Percentiles rank a stretch among this genome's conserved stretches.
phyloP scores from a whole-genome alignment of 2,888 invertebrate genomes.

The Osmoderma eremita region DNA sequence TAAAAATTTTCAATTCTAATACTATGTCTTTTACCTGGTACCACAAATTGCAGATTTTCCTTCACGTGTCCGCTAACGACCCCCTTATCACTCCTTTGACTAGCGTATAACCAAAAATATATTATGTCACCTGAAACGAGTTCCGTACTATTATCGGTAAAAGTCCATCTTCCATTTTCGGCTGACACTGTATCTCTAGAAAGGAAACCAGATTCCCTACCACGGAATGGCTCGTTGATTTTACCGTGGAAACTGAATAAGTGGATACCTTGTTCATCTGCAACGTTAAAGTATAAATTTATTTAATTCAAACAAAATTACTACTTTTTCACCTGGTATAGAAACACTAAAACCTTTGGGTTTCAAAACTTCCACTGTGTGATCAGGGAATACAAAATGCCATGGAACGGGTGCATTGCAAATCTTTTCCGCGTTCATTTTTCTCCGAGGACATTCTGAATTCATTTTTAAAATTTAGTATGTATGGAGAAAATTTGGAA shows the following conservation, averaged over 20 bases:
- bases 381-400: slow-evolving; percentile 63
- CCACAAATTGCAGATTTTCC: slow-evolving; percentile 69
- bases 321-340: slow-evolving; percentile 66
- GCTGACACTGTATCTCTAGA: slow-evolving; percentile 72
- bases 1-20: background rate
- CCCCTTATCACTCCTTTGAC: slow-evolving; percentile 69
- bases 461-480: background rate
- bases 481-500: background rate
- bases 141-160: slow-evolving; percentile 69
- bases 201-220: slow-evolving; percentile 73
- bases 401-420: slow-evolving; percentile 5
- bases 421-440: background rate
- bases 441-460: slow-evolving; percentile 12
- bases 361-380: slow-evolving; percentile 69
- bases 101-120: slow-evolving; percentile 81
- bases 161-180: slow-evolving; percentile 74
- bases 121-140: slow-evolving; percentile 75
- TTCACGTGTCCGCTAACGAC: slow-evolving; percentile 72
- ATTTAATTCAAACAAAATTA: background rate
- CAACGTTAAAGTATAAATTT: slow-evolving; percentile 33
- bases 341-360: slow-evolving; percentile 72
- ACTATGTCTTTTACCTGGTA: slow-evolving; percentile 63
- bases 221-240: slow-evolving; percentile 76
- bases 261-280: slow-evolving; percentile 73
- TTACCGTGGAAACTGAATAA: slow-evolving; percentile 82